These are phyloP conservation scores for Calycopis cecrops DNA, from an alignment of 1,140 invertebrate genomes.

Conservation along the genomic window DNA sequence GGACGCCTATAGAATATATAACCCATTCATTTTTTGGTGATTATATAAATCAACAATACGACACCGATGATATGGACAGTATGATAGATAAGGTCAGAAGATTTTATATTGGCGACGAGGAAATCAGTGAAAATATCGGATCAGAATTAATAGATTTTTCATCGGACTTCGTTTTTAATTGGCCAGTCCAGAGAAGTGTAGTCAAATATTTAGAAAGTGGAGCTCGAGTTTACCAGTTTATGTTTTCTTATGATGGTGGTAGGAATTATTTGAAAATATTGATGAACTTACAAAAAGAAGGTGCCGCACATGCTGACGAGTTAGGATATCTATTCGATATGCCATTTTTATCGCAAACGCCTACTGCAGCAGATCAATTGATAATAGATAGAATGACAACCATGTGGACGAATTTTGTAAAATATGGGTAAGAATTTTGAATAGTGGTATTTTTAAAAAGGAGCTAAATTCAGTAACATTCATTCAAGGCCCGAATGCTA, in stretches of 20 bases:
- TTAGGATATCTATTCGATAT: conserved; percentile 37
- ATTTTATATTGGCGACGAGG: conserved; percentile 36
- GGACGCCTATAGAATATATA: not conserved
- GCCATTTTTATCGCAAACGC: conserved; percentile 16
- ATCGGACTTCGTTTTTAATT: conserved; percentile 27
- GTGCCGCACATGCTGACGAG: conserved; percentile 35
- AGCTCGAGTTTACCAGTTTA: conserved; percentile 26
- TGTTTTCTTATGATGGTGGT: conserved; percentile 35
- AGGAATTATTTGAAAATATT: conserved; percentile 27
- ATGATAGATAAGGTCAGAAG: conserved; percentile 21
- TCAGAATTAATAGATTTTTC: conserved; percentile 23
- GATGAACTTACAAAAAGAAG: conserved; percentile 21
- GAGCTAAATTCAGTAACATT: no score
- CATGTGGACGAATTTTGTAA: conserved; percentile 45
- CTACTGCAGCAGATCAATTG: conserved; percentile 29
- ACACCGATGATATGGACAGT: conserved; percentile 12
- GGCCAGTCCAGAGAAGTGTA: conserved; percentile 25
- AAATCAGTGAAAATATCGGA: conserved; percentile 15
- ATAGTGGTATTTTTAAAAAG: no score
- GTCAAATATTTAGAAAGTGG: conserved; percentile 24
- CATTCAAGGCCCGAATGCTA: no score
- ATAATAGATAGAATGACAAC: conserved; percentile 39
- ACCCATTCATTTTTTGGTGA: not conserved
- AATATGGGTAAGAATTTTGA: conserved; percentile 45
- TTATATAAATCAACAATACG: not conserved